Conservation (phyloP, 2,888 invertebrate species). For the Synergus itoensis region DNA sequence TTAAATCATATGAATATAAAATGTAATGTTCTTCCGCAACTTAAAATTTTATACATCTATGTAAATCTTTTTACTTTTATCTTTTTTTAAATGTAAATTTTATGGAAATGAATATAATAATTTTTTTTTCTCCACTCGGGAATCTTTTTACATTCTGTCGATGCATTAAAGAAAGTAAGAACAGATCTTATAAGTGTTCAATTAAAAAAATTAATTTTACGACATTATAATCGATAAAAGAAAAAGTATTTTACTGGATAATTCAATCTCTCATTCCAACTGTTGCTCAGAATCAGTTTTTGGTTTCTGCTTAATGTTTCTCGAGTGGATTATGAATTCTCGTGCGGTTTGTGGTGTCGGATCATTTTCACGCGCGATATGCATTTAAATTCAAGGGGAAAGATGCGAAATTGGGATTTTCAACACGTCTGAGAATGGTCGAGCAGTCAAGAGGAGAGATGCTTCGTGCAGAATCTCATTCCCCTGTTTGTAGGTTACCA, state of each 20-base stretch:
- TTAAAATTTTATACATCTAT: background rate
- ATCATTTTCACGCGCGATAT: slow-evolving; percentile 41
- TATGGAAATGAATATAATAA: background rate
- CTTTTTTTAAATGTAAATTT: background rate
- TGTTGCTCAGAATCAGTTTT: slow-evolving; percentile 31
- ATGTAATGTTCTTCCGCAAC: background rate
- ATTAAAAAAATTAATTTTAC: too few species aligned
- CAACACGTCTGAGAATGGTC: slow-evolving; percentile 50
- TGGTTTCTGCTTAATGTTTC: slow-evolving; percentile 19
- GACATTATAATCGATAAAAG: background rate
- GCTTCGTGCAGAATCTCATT: slow-evolving; percentile 56
- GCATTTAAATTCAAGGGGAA: slow-evolving; percentile 29
- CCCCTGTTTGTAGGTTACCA: slow-evolving; percentile 43
- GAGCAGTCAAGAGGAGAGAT: slow-evolving; percentile 40
- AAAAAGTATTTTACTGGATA: background rate
- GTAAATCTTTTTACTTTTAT: background rate
- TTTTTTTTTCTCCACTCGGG: background rate
- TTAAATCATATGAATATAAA: background rate
- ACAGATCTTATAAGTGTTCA: too few species aligned
- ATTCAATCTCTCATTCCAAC: slow-evolving; percentile 11
- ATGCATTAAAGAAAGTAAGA: background rate
- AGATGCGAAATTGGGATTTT: slow-evolving; percentile 50
- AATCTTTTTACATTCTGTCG: background rate
- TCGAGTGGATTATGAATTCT: slow-evolving; percentile 39
- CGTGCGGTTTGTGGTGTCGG: slow-evolving; percentile 31